Evolutionary conservation across 37 sponge, comb jelly and placozoan genomes (phyloP), one percentile per base, ranked within the genome.

Genomic region (Eunapius fragilis): DNA sequence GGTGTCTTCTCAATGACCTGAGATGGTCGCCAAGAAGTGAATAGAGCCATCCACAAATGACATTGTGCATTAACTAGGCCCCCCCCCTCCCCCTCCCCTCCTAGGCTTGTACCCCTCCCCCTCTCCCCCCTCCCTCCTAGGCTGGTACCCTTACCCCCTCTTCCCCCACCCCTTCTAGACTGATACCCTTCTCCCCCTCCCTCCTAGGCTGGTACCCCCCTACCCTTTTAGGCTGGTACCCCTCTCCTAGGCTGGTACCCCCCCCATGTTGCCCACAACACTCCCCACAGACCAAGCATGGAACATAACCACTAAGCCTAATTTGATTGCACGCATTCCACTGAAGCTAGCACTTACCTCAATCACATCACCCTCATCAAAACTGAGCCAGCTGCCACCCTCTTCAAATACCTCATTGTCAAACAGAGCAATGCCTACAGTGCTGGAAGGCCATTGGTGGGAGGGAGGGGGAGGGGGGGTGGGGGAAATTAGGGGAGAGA

Each of bases 311-410:
- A 58, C 58, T 58, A 58, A 58, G 1, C 22, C 22, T 58, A 58
- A 58, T 58, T 58, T 58, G 58, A 58, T 58, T 58, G 58, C 58
- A 58, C 2, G 22, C 58, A 58, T 58, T 58, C 58, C 58, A 58
- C 17, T 58, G 58, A 11, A 58, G 58, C 58, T 26, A 23, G 49
- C 37, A 69, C 85, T 70, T 31, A 94, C 94, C 86, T 94, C 94
- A 34, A 94, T 80, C 34, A 94, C 28, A 37, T 94, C 94, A 33
- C 94, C 94, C 69, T 94, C 94, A 45, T 87, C 84, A 77, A 94
- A 94, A 13, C 80, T 72, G 37, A 94, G 68, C 50, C 77, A 90
- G 45, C 73, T 87, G 32, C 87, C 87, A 17, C 49, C 80, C 68
- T 81, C 86, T 26, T 70, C 89, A 24, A 83, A n/a, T 10, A 89